Conservation (phyloP, 2,113 vertebrate species). For the Sclerurus mexicanus region DNA sequence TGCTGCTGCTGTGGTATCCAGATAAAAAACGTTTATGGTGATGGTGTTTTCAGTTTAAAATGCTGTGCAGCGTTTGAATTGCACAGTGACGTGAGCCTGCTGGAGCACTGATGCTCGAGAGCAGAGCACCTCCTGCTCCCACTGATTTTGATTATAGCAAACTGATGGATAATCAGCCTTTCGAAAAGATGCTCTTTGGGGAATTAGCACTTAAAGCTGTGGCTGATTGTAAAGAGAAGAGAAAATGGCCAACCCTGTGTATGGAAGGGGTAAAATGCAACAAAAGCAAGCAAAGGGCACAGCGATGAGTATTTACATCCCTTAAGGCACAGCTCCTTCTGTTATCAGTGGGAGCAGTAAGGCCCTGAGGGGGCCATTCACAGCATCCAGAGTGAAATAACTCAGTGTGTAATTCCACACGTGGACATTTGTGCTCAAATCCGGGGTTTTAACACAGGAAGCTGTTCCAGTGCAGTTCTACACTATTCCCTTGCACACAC, state of each 20-base stretch:
- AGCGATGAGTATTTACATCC: neutral
- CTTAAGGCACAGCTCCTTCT: neutral
- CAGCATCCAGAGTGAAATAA: neutral
- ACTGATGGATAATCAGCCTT: neutral
- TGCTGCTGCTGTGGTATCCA: neutral
- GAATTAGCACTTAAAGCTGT: neutral
- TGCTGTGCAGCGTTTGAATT: neutral
- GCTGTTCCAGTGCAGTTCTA: neutral
- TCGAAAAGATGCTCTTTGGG: neutral
- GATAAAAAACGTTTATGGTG: neutral
- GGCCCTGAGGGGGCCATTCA: neutral
- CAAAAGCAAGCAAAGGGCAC: neutral
- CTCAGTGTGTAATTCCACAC: neutral
- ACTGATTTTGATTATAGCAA: accelerated
- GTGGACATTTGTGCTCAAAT: neutral
- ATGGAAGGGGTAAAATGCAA: neutral
- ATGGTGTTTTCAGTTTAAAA: neutral
- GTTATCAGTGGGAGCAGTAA: neutral
- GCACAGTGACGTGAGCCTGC: neutral
- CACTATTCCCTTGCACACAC: neutral
- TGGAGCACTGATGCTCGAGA: neutral
- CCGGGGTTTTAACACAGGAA: neutral
- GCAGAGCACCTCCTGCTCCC: neutral
- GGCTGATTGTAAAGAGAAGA: neutral
- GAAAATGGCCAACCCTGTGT: neutral